A percentile compares a stretch with the other conserved stretches of the same genome.
These are phyloP conservation scores for Dromiciops gliroides DNA, from an alignment of 2,113 vertebrate genomes.

Conservation along the genomic window DNA sequence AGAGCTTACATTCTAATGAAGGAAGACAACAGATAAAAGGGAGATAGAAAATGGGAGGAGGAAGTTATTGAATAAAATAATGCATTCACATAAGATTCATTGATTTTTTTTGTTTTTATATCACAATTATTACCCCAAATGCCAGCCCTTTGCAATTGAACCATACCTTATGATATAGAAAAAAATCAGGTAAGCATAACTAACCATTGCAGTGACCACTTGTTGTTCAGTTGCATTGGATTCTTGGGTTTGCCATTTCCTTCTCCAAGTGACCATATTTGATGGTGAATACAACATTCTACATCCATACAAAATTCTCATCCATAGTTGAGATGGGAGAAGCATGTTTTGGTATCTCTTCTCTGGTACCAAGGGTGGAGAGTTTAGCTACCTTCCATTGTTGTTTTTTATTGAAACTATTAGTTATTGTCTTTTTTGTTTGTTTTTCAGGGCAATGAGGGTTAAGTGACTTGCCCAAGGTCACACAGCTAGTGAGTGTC, in stretches of 20 bases:
- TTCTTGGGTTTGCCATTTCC: not conserved
- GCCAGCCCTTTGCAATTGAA: not conserved
- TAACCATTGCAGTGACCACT: not conserved
- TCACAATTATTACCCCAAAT: not conserved
- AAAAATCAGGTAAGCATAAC: not conserved
- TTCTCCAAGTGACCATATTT: not conserved
- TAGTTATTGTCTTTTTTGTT: not conserved
- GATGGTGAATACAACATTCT: not conserved
- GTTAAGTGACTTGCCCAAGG: too few species aligned
- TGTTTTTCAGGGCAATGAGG: too few species aligned
- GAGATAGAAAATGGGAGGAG: too few species aligned
- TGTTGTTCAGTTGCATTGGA: not conserved
- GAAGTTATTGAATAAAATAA: too few species aligned
- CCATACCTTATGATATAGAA: not conserved
- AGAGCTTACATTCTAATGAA: too few species aligned
- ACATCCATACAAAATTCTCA: too few species aligned
- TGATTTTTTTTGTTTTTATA: too few species aligned
- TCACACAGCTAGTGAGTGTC: too few species aligned
- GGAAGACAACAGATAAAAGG: too few species aligned
- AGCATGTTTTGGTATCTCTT: not conserved
- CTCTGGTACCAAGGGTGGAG: not conserved
- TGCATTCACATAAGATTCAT: too few species aligned
- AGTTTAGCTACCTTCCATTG: not conserved
- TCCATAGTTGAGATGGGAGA: not conserved
- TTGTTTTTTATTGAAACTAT: not conserved